Conservation (phyloP, 2,113 vertebrate genomes). For the Cinclus cinclus region DNA sequence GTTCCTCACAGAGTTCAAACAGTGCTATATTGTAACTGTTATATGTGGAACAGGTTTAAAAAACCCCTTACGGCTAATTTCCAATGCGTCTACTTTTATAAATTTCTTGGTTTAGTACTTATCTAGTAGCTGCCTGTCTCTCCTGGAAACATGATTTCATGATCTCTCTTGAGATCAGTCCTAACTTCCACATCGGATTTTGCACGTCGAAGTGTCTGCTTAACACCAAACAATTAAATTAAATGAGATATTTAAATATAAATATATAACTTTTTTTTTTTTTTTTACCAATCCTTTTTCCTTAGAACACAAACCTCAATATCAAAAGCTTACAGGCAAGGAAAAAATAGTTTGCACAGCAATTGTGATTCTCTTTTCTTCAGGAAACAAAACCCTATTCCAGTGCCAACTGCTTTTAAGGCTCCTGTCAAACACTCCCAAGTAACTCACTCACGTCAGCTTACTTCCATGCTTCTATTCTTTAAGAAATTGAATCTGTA, state of each 20-base stretch:
- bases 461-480: background rate
- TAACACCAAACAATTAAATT: background rate
- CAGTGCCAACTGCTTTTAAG: background rate
- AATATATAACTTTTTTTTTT: background rate
- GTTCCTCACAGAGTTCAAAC: background rate
- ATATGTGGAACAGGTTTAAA: rapidly evolving
- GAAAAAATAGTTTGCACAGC: background rate
- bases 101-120: background rate
- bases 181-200: background rate
- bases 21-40: background rate
- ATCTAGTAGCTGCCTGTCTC: background rate
- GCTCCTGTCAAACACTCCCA: background rate
- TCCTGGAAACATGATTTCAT: background rate
- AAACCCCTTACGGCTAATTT: background rate
- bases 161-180: background rate
- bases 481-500: background rate
- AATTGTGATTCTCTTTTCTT: background rate
- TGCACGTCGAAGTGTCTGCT: background rate
- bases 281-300: background rate
- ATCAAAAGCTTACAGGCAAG: background rate
- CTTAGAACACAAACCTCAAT: background rate
- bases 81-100: background rate
- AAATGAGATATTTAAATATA: background rate
- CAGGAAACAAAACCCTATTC: background rate
- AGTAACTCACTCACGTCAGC: background rate